Conservation (phyloP, 2,888 invertebrate species). For the Yponomeuta malinellus region DNA sequence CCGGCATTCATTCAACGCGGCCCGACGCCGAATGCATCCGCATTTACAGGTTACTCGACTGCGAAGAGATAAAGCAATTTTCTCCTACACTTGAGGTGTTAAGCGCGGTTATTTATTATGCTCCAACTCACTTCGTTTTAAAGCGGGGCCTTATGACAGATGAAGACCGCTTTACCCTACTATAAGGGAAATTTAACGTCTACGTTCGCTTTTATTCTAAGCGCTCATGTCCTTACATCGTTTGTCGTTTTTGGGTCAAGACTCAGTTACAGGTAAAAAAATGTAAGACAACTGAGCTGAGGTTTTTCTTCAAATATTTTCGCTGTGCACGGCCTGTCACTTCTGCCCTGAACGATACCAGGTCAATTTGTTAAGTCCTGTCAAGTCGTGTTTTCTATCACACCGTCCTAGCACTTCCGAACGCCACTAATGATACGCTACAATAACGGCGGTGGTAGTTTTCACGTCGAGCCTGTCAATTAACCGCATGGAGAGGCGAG, state of each 20-base stretch:
- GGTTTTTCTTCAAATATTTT: no score
- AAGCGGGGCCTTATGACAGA: no score
- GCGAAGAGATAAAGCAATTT: slow-evolving; percentile 13
- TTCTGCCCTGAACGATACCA: not conserved
- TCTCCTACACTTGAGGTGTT: slow-evolving; percentile 5
- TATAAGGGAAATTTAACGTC: no score
- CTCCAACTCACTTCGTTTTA: not conserved
- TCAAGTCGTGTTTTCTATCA: not conserved
- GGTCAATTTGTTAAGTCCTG: not conserved
- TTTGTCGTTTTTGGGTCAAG: no score
- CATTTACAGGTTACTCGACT: slow-evolving; percentile 41
- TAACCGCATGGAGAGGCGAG: not conserved
- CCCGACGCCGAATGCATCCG: slow-evolving; percentile 38
- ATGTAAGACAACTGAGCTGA: no score
- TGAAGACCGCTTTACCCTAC: no score
- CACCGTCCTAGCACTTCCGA: not conserved
- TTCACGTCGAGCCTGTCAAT: not conserved
- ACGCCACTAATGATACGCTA: not conserved
- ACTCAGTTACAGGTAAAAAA: no score
- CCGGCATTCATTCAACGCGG: slow-evolving; percentile 42
- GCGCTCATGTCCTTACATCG: no score
- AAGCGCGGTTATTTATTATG: slow-evolving; percentile 5
- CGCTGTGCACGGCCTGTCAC: no score
- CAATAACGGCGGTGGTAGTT: not conserved
- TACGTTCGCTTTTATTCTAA: no score